Base-by-base conservation (phyloP, 1,140 invertebrate genomes). In the Mactra quadrangularis region DNA sequence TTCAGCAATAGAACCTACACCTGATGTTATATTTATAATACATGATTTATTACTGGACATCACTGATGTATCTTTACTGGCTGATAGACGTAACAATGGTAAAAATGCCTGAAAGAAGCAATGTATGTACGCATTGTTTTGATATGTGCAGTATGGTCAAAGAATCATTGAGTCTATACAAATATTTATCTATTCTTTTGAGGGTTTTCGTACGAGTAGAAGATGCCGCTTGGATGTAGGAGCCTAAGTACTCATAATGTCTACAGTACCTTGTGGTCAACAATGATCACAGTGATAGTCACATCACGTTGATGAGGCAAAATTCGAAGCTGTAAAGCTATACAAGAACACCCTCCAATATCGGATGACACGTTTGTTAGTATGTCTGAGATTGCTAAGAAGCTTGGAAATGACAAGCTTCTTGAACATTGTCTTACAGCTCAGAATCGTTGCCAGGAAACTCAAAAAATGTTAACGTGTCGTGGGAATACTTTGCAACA, bases 341-440 rank as follows among this genome's bases (percentile, higher is more conserved):
- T 92, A 15, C 81, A 94, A 81, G 94, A 95, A 53, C 94, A 95
- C 87, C 95, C 95, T 7, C 94, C 95, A 1, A 90, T 95, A 22
- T 92, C 93, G 19, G 92, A 93, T 29, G 94, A 95, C 78, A 94
- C 94, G 82, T 96, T 96, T 86, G 90, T 94, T 35, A 95, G 96
- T 90, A 96, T 97, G 94, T 94, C 95, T 82, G 94, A 95, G 52
- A 90, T 96, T 4, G 96, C 96, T 0, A 94, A 95, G 70, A 95
- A 95, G 87, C 94, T 97, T 50, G 94, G 95, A 78, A 96, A 96
- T 91, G 95, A 96, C n/a, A 95, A 95, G 82, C 92, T 97, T 7
- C 87, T 96, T 3, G 96, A 97, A 77, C 95, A 96, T 88, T 96
- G 95, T 92, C 95, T 93, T 88, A 90, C 94, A 71, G 94, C 94